Evolutionary conservation across 2,797 vertebrate genomes (phyloP), one percentile per base, ranked within the genome.

Genomic region (Anolis apletophallus): DNA sequence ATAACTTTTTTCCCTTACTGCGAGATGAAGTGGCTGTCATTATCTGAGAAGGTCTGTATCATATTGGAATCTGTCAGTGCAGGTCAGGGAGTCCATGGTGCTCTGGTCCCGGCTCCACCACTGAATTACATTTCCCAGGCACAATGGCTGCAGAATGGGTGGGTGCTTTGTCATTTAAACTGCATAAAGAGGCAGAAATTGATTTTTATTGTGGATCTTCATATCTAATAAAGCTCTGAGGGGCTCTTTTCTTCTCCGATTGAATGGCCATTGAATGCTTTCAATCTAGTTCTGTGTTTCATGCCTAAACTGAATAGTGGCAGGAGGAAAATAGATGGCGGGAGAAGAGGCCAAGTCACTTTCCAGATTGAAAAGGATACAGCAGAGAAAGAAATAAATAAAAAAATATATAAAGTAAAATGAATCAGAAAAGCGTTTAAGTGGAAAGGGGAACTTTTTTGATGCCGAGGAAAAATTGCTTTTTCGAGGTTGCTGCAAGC

Each of bases 201-300:
- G 99, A 99, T 99, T 99, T 99, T 99, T 99, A 99, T 99, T 99
- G 99, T 99, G 98, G 98, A 99, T 99, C 99, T 99, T 99, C 98
- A 99, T 99, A 99, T 99, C 98, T 99, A 99, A 99, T 99, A 99
- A 99, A 99, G 98, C 98, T 99, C 98, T 97, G 98, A 99, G 98
- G 98, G 98, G 98, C 97, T 98, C 98, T 97, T 99, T 99, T 99
- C 98, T 99, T 99, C 97, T 97, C 97, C 94, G 96, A 98, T 98
- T 99, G 98, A 99, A 99, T 98, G 98, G 97, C 97, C 97, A 95
- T 97, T 98, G 98, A 99, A 99, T 98, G 99, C 98, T 98, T 99
- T 99, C 98, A 99, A 99, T 99, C 98, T 98, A 97, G 97, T 97
- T 98, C 98, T 98, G 97, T 99, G 99, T 99, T 99, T 99, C 98